phyloP scores from a whole-genome alignment of 2,888 invertebrate species.

The Ectemnius continuus region DNA sequence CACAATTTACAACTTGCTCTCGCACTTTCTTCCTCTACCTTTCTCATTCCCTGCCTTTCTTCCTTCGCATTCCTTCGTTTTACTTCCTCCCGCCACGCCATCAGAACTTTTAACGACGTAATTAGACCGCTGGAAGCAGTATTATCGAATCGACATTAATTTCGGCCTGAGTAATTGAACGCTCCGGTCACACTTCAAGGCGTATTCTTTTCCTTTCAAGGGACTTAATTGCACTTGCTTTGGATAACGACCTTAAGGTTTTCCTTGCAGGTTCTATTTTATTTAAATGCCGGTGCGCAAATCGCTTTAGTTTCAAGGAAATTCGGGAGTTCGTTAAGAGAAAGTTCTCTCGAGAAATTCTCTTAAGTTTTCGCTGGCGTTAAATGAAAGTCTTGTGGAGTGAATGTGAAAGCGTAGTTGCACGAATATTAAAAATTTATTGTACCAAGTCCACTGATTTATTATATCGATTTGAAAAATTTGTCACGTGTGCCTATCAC shows the following conservation, averaged over 20 bases:
- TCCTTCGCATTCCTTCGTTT: slow-evolving; percentile 3
- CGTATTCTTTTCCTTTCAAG: not conserved
- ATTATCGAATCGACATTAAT: slow-evolving; percentile 28
- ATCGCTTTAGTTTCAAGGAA: not conserved
- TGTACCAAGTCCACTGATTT: too few relatives aligned
- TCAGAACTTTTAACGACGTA: not conserved
- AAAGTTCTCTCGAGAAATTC: too few relatives aligned
- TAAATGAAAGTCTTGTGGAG: too few relatives aligned
- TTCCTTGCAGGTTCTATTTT: not conserved
- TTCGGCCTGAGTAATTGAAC: slow-evolving; percentile 15
- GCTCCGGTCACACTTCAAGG: slow-evolving; percentile 7
- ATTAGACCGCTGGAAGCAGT: not conserved
- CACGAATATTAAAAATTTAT: too few relatives aligned
- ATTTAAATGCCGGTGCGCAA: not conserved
- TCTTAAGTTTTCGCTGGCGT: too few relatives aligned
- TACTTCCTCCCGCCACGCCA: too few relatives aligned
- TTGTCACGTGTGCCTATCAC: too few relatives aligned
- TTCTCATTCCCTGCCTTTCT: not conserved
- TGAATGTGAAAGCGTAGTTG: too few relatives aligned
- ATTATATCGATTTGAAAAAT: too few relatives aligned
- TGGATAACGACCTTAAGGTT: not conserved
- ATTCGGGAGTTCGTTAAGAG: not conserved
- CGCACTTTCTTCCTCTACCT: slow-evolving; percentile 9
- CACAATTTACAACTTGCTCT: slow-evolving; percentile 19
- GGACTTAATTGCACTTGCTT: too few relatives aligned